Evolutionary conservation across 2,113 vertebrate genomes (phyloP), one percentile per base, ranked within the genome.

Genomic region (Rhinopomastus cyanomelas): DNA sequence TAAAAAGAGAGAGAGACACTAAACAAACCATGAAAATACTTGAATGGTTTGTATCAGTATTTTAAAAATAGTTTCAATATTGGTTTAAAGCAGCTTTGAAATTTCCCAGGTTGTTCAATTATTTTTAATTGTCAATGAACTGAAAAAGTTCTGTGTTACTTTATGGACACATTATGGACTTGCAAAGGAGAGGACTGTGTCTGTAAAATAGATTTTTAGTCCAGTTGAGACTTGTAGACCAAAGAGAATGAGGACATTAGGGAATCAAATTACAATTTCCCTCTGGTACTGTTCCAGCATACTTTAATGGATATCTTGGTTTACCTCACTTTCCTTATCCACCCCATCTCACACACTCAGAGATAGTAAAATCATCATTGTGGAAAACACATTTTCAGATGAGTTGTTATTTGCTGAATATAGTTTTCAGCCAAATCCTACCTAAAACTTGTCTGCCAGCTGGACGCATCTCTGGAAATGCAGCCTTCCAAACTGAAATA

Each of bases 141-240:
- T 44, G 60, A 64, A 78, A 81, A 67, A 21, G 20, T n/a, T 81
- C 36, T 36, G 19, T 36, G 26, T 73, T 60, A 89, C 39, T 44
- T 87, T 81, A 75, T 20, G 75, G 75, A 92, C 46, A 60, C 59
- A 25, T 53, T 66, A 85, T 27, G 80, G 75, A 75, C 76, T 74
- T 62, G 22, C 36, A 87, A 79, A 72, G 46, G 61, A 87, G 53
- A 81, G 36, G 84, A 94, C 88, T 42, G 11, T 75, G 36, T 75
- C 77, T 84, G 81, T 65, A 65, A 86, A 96, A 81, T 26, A 86
- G 74, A 79, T 84, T 86, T 88, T 77, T 80, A 81, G 72, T 77
- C 81, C 76, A 92, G 64, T 37, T 86, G 87, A 82, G 87, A 77
- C 49, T 80, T 76, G 71, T 27, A 92, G 79, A 93, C 37, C 60